These are phyloP conservation scores for Palythoa heliodiscus DNA, from an alignment of 92 coral and sea anemone genomes.

Conservation along the genomic window DNA sequence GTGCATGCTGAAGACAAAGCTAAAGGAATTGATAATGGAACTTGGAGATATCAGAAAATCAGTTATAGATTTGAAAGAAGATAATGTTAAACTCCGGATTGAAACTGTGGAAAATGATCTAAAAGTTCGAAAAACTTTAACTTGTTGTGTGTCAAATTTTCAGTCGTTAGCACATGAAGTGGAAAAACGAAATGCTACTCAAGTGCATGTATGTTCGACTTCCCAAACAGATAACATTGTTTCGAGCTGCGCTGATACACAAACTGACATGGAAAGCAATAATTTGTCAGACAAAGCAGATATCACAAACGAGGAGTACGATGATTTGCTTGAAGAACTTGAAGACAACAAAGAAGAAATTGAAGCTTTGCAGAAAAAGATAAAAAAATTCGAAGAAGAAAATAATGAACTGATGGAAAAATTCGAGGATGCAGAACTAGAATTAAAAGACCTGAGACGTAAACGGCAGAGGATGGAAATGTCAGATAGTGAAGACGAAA, in stretches of 20 bases:
- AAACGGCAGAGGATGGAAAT: conserved; percentile 4
- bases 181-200: conserved; percentile 19
- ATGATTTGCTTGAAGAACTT: conserved; percentile 57
- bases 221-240: conserved; percentile 4
- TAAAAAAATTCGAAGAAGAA: conserved; percentile 33
- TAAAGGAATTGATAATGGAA: conserved; percentile 54
- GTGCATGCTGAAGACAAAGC: conserved; percentile 40
- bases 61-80: conserved; percentile 56
- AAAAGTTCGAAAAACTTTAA: conserved; percentile 56
- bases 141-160: conserved; percentile 61
- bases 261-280: neutral
- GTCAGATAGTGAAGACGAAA: neutral
- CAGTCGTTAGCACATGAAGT: conserved; percentile 47
- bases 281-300: conserved; percentile 46
- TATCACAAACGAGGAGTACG: conserved; percentile 52
- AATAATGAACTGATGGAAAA: conserved; percentile 39
- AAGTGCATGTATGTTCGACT: neutral
- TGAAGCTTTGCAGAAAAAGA: conserved; percentile 40
- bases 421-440: conserved; percentile 11
- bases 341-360: conserved; percentile 63
- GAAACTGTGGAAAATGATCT: conserved; percentile 62
- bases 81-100: conserved; percentile 52
- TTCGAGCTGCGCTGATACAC: conserved; percentile 39
- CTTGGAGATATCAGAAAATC: conserved; percentile 62
- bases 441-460: conserved; percentile 23